Percentiles rank a stretch among this genome's conserved stretches.
phyloP scores from a whole-genome alignment of 2,888 invertebrate genomes.

The Bembecia ichneumoniformis region DNA sequence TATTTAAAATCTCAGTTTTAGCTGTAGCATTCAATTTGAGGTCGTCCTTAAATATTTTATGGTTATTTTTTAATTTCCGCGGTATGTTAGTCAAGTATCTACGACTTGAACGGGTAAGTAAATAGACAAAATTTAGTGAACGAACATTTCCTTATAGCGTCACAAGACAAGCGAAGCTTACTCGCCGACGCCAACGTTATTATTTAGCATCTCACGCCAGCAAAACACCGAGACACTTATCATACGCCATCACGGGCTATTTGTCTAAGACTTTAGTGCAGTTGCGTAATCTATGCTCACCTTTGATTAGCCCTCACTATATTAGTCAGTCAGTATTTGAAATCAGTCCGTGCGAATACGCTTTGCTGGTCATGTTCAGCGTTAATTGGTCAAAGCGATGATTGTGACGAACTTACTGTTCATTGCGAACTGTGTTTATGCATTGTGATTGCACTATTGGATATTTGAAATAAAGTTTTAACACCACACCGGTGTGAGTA shows the following conservation, averaged over 20 bases:
- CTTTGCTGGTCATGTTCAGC: slow-evolving; percentile 6
- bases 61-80: too few species aligned
- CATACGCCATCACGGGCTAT: slow-evolving; percentile 16
- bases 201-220: slow-evolving; percentile 18
- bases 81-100: too few species aligned
- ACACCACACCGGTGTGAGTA: too few species aligned
- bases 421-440: background rate
- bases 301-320: slow-evolving; percentile 3
- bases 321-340: slow-evolving; percentile 25
- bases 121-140: too few species aligned
- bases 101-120: too few species aligned
- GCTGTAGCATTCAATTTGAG: too few species aligned
- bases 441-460: background rate
- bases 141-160: too few species aligned
- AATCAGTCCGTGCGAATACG: slow-evolving; percentile 19
- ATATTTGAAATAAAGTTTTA: background rate
- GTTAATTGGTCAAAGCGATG: background rate
- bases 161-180: too few species aligned
- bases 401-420: background rate
- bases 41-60: too few species aligned
- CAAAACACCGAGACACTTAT: slow-evolving; percentile 15
- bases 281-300: slow-evolving; percentile 8
- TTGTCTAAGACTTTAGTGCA: slow-evolving; percentile 26
- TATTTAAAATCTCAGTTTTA: too few species aligned
- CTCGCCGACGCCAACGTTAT: background rate